Base-by-base conservation (phyloP, 2,113 vertebrate genomes). In the Cygnus atratus region DNA sequence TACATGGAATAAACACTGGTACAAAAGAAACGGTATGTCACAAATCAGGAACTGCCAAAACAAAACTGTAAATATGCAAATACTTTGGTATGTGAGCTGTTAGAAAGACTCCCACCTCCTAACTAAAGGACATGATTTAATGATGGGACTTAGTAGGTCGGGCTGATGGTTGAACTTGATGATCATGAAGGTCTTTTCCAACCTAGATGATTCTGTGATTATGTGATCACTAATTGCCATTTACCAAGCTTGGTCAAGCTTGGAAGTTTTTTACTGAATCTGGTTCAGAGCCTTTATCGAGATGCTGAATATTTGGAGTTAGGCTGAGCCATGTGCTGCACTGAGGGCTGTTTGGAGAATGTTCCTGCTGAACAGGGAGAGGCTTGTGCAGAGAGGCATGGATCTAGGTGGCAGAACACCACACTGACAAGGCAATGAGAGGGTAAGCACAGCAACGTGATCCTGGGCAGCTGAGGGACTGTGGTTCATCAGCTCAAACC, bases 261-360 rank as follows among this genome's bases (percentile, higher is more conserved):
- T 88, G 46, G 16, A 61, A 16, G 15, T 12, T 11, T 25, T 13
- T 29, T 48, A 28, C 9, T 22, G n/a, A 48, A 43, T 43, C 8
- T 22, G 39, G 4, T 24, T 66, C 46, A 25, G 55, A 71, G 41
- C n/a, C 12, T 73, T 84, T 25, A 4, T 17, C 8, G 39, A 21
- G 46, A 29, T 5, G 11, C 6, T 16, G 22, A 83, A 7, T 4
- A 3, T 11, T 14, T 3, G 5, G 58, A 80, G 25, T 25, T 37
- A 0, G 0, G 2, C 28, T 61, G 84, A 29, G 39, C 43, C 29
- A 10, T 25, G 0, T 4, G 8, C 31, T 73, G 39, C 6, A 3
- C 55, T 50, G 44, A 62, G 31, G 9, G 6, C 10, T 9, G 13
- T 48, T 63, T 66, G 19, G 24, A 44, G 14, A 37, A 4, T 13